Base-by-base conservation (phyloP, 2,888 invertebrate species). In the Penaeus monodon region DNA sequence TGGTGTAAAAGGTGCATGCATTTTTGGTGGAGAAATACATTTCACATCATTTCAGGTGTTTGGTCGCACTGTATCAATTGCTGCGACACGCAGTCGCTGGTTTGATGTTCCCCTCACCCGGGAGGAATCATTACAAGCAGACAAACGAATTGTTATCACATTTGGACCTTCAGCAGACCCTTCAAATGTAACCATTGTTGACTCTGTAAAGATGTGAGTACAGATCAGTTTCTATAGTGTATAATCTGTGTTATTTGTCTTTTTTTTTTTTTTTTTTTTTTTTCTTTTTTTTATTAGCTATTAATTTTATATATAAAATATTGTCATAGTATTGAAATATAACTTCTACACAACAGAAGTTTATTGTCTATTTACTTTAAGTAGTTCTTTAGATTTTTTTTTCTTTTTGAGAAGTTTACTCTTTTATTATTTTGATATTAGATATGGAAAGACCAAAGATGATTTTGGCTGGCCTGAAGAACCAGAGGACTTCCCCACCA, bases 381-480 rank as follows among this genome's bases (percentile, higher is more conserved):
- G 49, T 57, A 17, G 0, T 57, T 20, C 17, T 57, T 57, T 57
- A 20, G 4, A 57, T 14, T 2, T 57, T 6, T 57, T 57, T 14
- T 57, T 57, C 44, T 44, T 33, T 38, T 80, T 22, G 66, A 79
- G 38, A 63, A 64, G 88, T 90, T 64, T 10, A 44, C 1, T 74
- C 33, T 49, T 64, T 57, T 65, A 44, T 79, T 64, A 14, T 44
- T 76, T 88, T 44, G 44, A 27, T 84, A 89, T 82, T 91, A 95
- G 95, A 91, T 98, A 98, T 92, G 98, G 98, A 1, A 98, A 98
- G 93, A 96, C 97, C 1, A 99, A 99, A 92, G 98, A 98, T 92
- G 94, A 96, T 0, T 98, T 99, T 92, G 98, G 98, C 73, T 99
- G 98, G 99, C 98, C 98, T 0, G 98, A 99, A 92, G 98, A 99